A percentile compares a stretch with the other conserved stretches of the same genome.
phyloP scores from a whole-genome alignment of 1,140 invertebrate genomes.

The Lethocerus indicus region DNA sequence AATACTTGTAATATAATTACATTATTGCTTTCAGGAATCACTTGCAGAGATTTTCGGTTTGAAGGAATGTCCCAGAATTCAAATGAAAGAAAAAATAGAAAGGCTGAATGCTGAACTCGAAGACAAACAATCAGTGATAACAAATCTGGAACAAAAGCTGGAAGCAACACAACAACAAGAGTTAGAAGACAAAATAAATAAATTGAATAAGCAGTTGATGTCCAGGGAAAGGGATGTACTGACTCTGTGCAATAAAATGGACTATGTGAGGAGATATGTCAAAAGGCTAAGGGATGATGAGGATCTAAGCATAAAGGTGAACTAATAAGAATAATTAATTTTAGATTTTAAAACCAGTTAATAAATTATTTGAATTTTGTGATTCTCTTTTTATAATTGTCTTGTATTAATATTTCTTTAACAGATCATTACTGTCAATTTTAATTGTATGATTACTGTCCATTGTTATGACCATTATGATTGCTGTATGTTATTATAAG shows the following conservation, averaged over 20 bases:
- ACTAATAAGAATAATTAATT: background rate
- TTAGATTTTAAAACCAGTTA: background rate
- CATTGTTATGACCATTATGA: background rate
- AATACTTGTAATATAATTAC: too few species aligned
- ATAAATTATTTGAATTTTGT: background rate
- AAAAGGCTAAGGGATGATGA: constrained; percentile 10
- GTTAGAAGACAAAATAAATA: background rate
- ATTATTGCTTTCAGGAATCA: too few species aligned
- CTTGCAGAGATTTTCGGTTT: constrained; percentile 13
- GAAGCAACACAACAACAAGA: background rate
- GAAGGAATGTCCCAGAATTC: constrained; percentile 7
- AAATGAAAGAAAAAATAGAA: constrained; percentile 11
- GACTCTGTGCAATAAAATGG: constrained; percentile 12
- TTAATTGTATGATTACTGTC: background rate
- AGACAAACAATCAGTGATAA: constrained; percentile 5
- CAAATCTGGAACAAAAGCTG: background rate
- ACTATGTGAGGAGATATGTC: constrained; percentile 13
- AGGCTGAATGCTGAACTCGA: constrained; percentile 6
- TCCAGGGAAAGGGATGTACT: constrained; percentile 2
- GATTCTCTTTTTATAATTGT: background rate
- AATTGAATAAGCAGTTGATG: background rate
- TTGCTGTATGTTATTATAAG: background rate
- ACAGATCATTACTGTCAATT: background rate
- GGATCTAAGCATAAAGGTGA: constrained; percentile 11
- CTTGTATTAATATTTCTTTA: background rate